Conservation (phyloP, 1,140 invertebrate genomes). For the Neuroterus valhalla region DNA sequence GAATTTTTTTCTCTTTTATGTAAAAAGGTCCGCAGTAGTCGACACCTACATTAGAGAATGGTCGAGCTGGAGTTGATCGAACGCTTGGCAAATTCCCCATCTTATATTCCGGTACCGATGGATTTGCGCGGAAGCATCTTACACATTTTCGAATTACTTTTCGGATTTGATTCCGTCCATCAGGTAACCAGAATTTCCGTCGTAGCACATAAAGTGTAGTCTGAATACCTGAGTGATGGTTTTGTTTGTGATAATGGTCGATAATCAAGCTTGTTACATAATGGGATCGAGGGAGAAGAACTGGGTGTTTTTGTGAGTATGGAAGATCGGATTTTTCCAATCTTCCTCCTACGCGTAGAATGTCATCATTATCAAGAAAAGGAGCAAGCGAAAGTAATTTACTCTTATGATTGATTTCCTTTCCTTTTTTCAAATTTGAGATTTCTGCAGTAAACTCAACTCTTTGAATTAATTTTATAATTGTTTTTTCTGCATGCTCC, state of each 20-base stretch:
- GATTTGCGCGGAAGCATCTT: constrained; percentile 27
- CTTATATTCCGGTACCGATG: constrained; percentile 35
- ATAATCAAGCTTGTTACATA: constrained; percentile 45
- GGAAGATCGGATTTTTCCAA: constrained; percentile 54
- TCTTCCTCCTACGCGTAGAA: constrained; percentile 67
- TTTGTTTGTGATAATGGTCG: constrained; percentile 50
- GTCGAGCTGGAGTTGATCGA: constrained; percentile 15
- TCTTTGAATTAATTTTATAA: constrained; percentile 48
- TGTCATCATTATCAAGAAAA: constrained; percentile 59
- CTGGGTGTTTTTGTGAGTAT: constrained; percentile 59
- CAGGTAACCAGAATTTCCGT: constrained; percentile 45
- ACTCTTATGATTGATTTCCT: constrained; percentile 42
- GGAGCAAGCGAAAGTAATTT: constrained; percentile 49
- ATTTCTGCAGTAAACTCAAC: constrained; percentile 44
- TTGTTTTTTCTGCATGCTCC: constrained; percentile 14
- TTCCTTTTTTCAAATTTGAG: constrained; percentile 24
- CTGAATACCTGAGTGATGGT: constrained; percentile 62
- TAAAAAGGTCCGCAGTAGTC: constrained; percentile 63
- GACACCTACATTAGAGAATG: constrained; percentile 54
- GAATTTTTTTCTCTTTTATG: constrained; percentile 51
- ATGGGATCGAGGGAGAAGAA: constrained; percentile 56
- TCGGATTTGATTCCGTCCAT: constrained; percentile 37
- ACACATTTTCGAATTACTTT: constrained; percentile 39
- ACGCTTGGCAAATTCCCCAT: constrained; percentile 49
- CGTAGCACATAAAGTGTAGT: constrained; percentile 35